Percentiles rank a stretch among this genome's conserved stretches.
Conservation (phyloP, 2,113 vertebrate genomes). For the Onychorhynchus coronatus region DNA sequence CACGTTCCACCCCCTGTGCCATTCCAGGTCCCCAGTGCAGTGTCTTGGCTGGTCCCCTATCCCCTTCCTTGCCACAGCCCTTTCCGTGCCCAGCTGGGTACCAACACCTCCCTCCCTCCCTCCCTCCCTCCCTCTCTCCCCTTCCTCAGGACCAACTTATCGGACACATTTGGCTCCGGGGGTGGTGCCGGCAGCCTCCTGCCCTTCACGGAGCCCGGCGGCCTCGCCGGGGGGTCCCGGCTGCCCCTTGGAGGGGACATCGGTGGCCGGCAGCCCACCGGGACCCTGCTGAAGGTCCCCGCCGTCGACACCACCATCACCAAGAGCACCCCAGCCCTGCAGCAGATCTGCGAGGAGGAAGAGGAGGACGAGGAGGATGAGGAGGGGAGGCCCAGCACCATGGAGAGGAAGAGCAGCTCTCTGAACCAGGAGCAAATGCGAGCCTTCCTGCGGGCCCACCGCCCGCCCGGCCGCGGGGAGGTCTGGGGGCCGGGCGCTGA, state of each 20-base stretch:
- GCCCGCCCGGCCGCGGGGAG: not conserved
- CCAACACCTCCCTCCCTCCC: not conserved
- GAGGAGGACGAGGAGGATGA: conserved; percentile 83
- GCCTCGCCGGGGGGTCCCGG: fast-evolving
- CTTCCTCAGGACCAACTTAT: conserved; percentile 39
- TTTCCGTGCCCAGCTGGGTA: no score
- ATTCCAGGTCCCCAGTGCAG: no score
- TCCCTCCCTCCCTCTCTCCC: not conserved
- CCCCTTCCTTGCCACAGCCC: not conserved
- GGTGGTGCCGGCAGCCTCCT: not conserved
- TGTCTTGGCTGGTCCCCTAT: fast-evolving
- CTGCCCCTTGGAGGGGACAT: not conserved
- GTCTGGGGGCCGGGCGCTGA: not conserved
- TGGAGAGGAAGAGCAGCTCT: conserved; percentile 58
- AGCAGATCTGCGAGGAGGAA: conserved; percentile 87
- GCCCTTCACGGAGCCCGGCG: fast-evolving
- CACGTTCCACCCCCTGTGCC: fast-evolving
- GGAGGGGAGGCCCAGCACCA: not conserved
- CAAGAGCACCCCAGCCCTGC: conserved; percentile 78
- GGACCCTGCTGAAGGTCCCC: conserved; percentile 31
- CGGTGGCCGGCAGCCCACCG: not conserved
- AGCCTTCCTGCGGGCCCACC: conserved; percentile 2
- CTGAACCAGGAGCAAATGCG: conserved; percentile 68
- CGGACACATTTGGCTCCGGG: not conserved
- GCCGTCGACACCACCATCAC: conserved; percentile 63